phyloP scores from a whole-genome alignment of 2,113 vertebrate species.

The Turnix velox region DNA sequence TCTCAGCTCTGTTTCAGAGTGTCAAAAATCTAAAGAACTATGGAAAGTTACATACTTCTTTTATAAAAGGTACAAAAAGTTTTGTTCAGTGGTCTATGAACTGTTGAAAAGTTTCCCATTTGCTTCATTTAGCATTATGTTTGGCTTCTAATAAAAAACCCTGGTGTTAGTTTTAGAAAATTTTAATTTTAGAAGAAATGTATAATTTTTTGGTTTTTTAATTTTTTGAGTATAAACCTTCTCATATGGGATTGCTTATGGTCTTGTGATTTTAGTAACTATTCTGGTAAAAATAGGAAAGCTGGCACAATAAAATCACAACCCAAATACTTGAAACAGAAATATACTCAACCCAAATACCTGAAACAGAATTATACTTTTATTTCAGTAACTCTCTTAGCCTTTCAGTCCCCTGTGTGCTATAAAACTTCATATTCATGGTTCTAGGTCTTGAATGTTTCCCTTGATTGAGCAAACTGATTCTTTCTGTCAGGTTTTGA shows the following conservation, averaged over 20 bases:
- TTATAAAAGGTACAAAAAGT: background rate
- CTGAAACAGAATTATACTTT: background rate
- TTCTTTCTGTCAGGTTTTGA: background rate
- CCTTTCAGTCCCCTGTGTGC: background rate
- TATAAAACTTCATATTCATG: background rate
- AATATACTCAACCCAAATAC: background rate
- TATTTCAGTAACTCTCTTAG: background rate
- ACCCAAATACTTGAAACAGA: background rate
- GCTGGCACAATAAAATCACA: slow-evolving; percentile 4
- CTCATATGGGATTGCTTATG: background rate
- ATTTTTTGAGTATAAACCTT: background rate
- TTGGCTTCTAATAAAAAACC: background rate
- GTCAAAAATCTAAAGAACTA: background rate
- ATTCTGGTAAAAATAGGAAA: background rate
- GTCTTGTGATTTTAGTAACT: background rate
- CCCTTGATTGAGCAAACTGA: background rate
- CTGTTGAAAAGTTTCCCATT: background rate
- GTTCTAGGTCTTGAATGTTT: background rate
- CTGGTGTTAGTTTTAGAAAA: background rate
- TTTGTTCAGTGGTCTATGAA: background rate
- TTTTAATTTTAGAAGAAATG: background rate
- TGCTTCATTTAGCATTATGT: background rate
- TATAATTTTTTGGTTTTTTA: background rate
- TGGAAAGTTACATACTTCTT: background rate
- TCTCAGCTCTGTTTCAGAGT: background rate